Evolutionary conservation across 2,797 vertebrate genomes (phyloP), one percentile per base, ranked within the genome.

Genomic region (Cryptoblepharus egeriae): DNA sequence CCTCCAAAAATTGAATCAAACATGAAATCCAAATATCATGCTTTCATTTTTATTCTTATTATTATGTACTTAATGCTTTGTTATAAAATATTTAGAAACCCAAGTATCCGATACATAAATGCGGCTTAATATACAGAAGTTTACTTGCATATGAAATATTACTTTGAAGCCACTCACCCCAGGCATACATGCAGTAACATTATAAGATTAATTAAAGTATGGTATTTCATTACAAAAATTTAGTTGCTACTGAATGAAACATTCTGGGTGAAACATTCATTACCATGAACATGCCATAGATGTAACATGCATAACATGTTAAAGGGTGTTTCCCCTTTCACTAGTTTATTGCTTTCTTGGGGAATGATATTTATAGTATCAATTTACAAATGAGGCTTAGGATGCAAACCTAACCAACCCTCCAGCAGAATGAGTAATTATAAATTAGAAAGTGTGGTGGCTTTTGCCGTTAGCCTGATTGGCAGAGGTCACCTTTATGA

Each of bases 1-100:
- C 26, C 61, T 72, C 2, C 52, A 55, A 73, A 86, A 72, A 24
- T 24, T 4, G 80, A 86, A 58, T 74, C 1, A 64, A 32, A 67
- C 13, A 32, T 35, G 18, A 80, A 52, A 80, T 18, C 37, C n/a
- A 73, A 72, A 81, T 20, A 3, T 28, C 20, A 78, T 30, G 26
- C 11, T 16, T 52, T 52, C 11, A 18, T 18, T 16, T 52, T 52
- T 2, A 18, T 18, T 52, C 15, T 52, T 52, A 52, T 52, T 52
- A 52, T 52, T 52, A 13, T 52, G 42, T 72, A 42, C 83, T 82
- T 75, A 83, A 52, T 1, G 20, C 61, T 79, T 37, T 75, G 5
- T 55, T 61, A 22, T 28, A 72, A 71, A 74, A 78, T 58, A 78
- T 68, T 52, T 64, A 78, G 79, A 45, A 82, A 49, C 8, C 71